phyloP scores from a whole-genome alignment of 2,113 vertebrate genomes.

The Empidonax alnorum region DNA sequence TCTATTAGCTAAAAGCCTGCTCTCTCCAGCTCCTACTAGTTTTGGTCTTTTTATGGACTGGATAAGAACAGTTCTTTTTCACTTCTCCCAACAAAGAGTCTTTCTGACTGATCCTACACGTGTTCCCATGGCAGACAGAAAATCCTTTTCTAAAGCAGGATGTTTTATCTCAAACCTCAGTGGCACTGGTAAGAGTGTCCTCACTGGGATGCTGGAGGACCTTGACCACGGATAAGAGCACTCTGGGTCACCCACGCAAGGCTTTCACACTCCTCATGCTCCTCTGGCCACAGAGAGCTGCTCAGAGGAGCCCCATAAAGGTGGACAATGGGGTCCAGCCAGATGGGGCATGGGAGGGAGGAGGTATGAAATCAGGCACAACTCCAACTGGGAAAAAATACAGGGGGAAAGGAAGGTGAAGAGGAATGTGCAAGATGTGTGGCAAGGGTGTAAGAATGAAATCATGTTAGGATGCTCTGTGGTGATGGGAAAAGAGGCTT shows the following conservation, averaged over 20 bases:
- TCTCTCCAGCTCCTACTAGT: constrained; percentile 1
- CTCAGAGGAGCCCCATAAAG: neutral
- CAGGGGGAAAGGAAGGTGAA: neutral
- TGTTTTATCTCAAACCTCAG: neutral
- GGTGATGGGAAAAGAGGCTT: neutral
- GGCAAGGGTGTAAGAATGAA: neutral
- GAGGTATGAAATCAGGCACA: neutral
- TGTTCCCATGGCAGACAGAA: neutral
- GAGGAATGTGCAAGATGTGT: neutral
- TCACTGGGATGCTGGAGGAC: neutral
- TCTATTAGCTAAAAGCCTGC: neutral
- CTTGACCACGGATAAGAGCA: neutral
- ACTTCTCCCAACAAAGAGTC: constrained; percentile 10
- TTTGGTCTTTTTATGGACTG: neutral
- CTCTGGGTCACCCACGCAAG: neutral
- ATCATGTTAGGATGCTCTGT: neutral
- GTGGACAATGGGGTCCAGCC: neutral
- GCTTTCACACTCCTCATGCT: neutral
- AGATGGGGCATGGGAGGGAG: neutral
- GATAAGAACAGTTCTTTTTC: neutral
- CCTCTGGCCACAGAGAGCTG: neutral
- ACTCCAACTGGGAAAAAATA: neutral
- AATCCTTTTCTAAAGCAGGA: neutral
- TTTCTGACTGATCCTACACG: constrained; percentile 41
- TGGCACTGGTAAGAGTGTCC: neutral